A percentile compares a stretch with the other conserved stretches of the same genome.
These are phyloP conservation scores for Fratercula arctica DNA, from an alignment of 2,797 vertebrate genomes.

Conservation along the genomic window DNA sequence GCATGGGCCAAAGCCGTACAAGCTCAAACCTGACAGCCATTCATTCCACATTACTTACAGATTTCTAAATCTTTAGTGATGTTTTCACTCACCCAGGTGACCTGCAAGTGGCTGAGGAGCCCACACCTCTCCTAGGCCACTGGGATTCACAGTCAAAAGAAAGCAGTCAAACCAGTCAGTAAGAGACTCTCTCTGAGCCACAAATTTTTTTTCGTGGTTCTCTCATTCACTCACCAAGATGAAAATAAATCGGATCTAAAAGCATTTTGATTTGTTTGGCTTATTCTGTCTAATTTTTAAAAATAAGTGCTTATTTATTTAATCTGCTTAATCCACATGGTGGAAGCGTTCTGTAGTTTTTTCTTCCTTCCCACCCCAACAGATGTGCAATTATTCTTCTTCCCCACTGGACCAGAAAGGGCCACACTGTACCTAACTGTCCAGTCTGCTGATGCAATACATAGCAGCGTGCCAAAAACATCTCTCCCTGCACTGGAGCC, in stretches of 20 bases:
- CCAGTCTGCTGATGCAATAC: background rate
- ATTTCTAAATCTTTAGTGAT: background rate
- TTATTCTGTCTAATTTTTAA: background rate
- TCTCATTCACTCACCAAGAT: background rate
- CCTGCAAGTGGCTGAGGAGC: background rate
- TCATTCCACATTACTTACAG: background rate
- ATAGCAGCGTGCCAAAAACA: background rate
- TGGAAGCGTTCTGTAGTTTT: background rate
- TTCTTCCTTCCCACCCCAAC: background rate
- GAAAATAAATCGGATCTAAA: background rate
- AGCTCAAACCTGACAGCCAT: background rate
- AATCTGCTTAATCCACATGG: background rate
- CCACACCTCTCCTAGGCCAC: background rate
- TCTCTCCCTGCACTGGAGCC: background rate
- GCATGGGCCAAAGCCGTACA: background rate
- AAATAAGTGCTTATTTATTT: background rate
- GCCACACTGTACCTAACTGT: background rate
- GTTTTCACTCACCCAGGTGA: background rate
- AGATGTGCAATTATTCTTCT: background rate
- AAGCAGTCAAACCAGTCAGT: background rate
- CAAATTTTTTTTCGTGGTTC: background rate
- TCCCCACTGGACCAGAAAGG: slow-evolving; percentile 36
- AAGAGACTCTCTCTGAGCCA: background rate
- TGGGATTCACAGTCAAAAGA: background rate
- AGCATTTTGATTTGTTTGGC: background rate